Conservation (phyloP, 2,797 vertebrate species). For the Etheostoma perlongum region DNA sequence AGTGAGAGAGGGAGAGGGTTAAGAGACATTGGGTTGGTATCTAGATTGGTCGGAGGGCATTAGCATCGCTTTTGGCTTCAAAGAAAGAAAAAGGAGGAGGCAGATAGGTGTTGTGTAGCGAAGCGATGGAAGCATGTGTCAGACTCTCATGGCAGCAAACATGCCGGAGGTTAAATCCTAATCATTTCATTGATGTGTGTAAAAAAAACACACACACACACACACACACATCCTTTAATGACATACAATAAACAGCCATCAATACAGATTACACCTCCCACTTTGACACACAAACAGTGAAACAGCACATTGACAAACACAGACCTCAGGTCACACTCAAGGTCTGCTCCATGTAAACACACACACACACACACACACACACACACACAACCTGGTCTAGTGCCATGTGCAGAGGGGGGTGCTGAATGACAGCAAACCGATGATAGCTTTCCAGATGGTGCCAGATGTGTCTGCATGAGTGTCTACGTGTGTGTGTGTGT, state of each 20-base stretch:
- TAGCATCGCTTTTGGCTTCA: constrained; percentile 25
- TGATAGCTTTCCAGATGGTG: constrained; percentile 65
- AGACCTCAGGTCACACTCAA: constrained; percentile 60
- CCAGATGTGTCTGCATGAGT: constrained; percentile 62
- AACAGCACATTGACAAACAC: constrained; percentile 52
- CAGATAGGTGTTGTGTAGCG: constrained; percentile 1
- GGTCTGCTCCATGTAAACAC: constrained; percentile 36
- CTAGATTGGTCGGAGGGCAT: constrained; percentile 38
- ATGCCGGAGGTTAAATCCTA: constrained; percentile 18
- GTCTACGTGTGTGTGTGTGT: constrained; percentile 12
- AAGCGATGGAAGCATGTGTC: constrained; percentile 24
- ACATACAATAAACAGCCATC: constrained; percentile 43
- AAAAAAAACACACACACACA: constrained; percentile 11
- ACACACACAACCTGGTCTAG: constrained; percentile 30
- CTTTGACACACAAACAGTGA: constrained; percentile 48
- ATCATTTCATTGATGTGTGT: constrained; percentile 25
- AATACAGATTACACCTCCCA: constrained; percentile 35
- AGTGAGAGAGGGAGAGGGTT: neutral
- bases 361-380: constrained; percentile 33
- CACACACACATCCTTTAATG: constrained; percentile 12
- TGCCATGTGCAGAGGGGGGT: constrained; percentile 16
- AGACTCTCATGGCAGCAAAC: constrained; percentile 15
- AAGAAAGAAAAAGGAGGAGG: constrained; percentile 31
- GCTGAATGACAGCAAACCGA: constrained; percentile 69
- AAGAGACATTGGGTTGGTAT: constrained; percentile 13